phyloP scores from a whole-genome alignment of 1,140 invertebrate genomes.

The Steinernema khuongi region DNA sequence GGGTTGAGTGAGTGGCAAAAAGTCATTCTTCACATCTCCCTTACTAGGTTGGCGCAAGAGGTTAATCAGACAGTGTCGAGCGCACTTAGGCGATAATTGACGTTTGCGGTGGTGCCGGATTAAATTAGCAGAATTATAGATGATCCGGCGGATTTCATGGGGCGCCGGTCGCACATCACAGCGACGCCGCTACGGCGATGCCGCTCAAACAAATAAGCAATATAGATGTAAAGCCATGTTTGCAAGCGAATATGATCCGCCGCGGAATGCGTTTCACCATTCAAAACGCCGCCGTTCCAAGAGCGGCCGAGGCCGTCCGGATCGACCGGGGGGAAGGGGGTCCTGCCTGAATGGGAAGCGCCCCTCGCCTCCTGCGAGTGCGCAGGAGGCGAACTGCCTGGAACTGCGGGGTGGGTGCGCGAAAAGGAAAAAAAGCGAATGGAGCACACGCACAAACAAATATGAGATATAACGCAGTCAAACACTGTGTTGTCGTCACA shows the following conservation, averaged over 20 bases:
- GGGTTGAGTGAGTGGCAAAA: no score
- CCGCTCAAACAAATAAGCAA: neutral
- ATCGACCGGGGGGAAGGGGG: neutral
- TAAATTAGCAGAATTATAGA: no score
- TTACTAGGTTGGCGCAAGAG: no score
- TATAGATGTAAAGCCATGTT: slow-evolving; percentile 14
- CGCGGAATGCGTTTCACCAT: neutral
- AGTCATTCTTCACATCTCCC: no score
- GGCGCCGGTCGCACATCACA: no score
- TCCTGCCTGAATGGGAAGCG: no score
- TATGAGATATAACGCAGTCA: slow-evolving; percentile 3
- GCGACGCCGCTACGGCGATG: neutral
- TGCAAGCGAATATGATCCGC: slow-evolving; percentile 2
- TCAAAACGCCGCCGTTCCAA: neutral
- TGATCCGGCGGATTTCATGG: no score
- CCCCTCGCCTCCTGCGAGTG: no score
- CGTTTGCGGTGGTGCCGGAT: no score
- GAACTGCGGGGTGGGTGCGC: slow-evolving; percentile 8
- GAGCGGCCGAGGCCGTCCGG: neutral
- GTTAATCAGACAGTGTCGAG: no score
- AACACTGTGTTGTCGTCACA: slow-evolving; percentile 12
- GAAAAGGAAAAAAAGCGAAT: slow-evolving; percentile 6
- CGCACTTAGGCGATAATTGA: no score
- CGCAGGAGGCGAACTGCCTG: neutral
- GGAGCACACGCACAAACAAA: slow-evolving; percentile 1